Conservation (phyloP, 1,140 invertebrate species). For the Holcopasites calliopsidis region DNA sequence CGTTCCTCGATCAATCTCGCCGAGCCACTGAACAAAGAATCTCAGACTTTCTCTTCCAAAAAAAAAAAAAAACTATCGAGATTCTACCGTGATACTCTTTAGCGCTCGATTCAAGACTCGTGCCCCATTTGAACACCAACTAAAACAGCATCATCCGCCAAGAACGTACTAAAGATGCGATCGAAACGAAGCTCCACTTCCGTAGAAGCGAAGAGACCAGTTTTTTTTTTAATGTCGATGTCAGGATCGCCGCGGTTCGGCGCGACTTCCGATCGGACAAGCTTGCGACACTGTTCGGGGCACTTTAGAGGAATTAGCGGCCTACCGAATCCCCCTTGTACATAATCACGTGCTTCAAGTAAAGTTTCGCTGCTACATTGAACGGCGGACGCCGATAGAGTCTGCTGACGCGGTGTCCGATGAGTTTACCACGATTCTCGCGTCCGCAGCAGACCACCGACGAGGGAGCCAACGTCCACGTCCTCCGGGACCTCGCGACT, state of each 20-base stretch:
- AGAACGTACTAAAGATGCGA: background rate
- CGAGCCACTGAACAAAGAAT: background rate
- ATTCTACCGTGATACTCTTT: constrained; percentile 11
- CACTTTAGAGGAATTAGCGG: constrained; percentile 71
- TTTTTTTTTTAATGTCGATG: constrained; percentile 46
- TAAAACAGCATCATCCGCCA: too few relatives aligned
- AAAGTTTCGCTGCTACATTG: constrained; percentile 65
- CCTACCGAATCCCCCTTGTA: constrained; percentile 71
- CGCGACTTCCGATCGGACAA: constrained; percentile 14
- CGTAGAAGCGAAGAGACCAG: constrained; percentile 5
- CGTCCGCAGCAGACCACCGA: constrained; percentile 65
- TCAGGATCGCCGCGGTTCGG: constrained; percentile 7
- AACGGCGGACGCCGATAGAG: constrained; percentile 29
- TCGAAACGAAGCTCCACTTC: background rate
- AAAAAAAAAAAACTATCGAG: constrained; percentile 16
- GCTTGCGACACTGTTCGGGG: constrained; percentile 69
- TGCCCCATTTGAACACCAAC: background rate
- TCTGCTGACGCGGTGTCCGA: background rate
- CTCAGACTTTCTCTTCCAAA: background rate
- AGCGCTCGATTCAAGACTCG: constrained; percentile 1
- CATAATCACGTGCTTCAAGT: constrained; percentile 75
- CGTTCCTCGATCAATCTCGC: background rate
- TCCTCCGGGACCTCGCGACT: constrained; percentile 75
- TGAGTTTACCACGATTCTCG: background rate
- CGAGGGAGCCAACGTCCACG: constrained; percentile 72